phyloP scores from a whole-genome alignment of 1,140 invertebrate species.

The Oryctes rhinoceros region DNA sequence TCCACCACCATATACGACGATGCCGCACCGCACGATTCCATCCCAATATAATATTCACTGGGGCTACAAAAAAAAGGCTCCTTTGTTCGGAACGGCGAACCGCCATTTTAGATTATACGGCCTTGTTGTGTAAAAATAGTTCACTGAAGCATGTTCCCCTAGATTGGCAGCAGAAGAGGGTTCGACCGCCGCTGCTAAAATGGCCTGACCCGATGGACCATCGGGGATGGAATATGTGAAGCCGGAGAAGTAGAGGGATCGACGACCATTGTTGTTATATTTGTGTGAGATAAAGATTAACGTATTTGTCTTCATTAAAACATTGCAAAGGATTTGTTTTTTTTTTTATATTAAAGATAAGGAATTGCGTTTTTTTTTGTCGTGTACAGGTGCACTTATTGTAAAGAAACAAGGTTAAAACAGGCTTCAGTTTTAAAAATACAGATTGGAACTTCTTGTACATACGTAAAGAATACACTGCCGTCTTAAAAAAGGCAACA shows the following conservation, averaged over 20 bases:
- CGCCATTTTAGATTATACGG: conserved; percentile 54
- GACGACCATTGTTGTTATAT: conserved; percentile 14
- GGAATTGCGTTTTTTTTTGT: too few species aligned
- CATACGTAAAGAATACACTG: too few species aligned
- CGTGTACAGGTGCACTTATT: too few species aligned
- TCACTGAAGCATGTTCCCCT: conserved; percentile 56
- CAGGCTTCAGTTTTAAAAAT: too few species aligned
- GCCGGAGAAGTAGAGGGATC: background rate
- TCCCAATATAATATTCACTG: conserved; percentile 44
- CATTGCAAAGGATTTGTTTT: background rate
- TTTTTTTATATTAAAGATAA: too few species aligned
- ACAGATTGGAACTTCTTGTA: too few species aligned
- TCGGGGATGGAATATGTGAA: conserved; percentile 24
- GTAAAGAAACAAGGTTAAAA: too few species aligned
- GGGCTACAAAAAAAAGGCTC: conserved; percentile 45
- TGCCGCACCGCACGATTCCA: conserved; percentile 38
- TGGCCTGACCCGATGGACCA: conserved; percentile 47
- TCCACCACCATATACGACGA: conserved; percentile 8
- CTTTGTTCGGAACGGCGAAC: conserved; percentile 47
- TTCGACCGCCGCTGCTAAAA: conserved; percentile 46
- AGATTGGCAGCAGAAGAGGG: conserved; percentile 55
- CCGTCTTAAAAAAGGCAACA: too few species aligned
- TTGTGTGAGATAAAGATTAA: background rate
- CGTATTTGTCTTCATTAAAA: background rate
- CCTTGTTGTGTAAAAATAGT: conserved; percentile 57